phyloP scores from a whole-genome alignment of 2,797 vertebrate genomes.

The Manis javanica region DNA sequence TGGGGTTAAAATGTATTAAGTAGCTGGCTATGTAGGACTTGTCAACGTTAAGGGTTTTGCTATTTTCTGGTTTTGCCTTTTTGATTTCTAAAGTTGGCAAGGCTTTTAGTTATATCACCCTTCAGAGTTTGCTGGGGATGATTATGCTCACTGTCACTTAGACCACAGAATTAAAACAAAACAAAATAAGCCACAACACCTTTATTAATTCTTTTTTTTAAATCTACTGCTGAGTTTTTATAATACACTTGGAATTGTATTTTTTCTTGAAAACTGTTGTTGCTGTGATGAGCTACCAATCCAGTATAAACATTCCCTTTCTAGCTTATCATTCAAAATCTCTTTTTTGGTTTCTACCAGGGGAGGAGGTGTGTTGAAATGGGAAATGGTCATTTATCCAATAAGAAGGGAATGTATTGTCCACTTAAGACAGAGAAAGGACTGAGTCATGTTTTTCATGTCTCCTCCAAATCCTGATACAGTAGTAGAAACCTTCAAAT shows the following conservation, averaged over 20 bases:
- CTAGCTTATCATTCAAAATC: constrained; percentile 11
- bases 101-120: constrained; percentile 1
- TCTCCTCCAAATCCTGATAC: not conserved
- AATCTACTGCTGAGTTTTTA: not conserved
- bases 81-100: constrained; percentile 41
- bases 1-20: constrained; percentile 64
- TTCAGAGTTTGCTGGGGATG: not conserved
- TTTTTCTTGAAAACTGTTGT: constrained; percentile 36
- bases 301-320: not conserved
- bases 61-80: constrained; percentile 50
- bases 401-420: not conserved
- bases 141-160: not conserved
- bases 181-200: not conserved
- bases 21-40: constrained; percentile 57
- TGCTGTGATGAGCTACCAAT: not conserved
- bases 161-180: constrained; percentile 8
- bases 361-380: not conserved
- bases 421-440: not conserved
- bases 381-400: not conserved
- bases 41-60: not conserved
- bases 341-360: not conserved
- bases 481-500: not conserved
- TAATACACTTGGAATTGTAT: not conserved
- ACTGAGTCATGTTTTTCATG: not conserved
- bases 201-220: not conserved